A percentile compares a stretch with the other conserved stretches of the same genome.
Evolutionary conservation across 2,797 vertebrate genomes (phyloP).

Genomic region (Rhabdophis nuchalis): DNA sequence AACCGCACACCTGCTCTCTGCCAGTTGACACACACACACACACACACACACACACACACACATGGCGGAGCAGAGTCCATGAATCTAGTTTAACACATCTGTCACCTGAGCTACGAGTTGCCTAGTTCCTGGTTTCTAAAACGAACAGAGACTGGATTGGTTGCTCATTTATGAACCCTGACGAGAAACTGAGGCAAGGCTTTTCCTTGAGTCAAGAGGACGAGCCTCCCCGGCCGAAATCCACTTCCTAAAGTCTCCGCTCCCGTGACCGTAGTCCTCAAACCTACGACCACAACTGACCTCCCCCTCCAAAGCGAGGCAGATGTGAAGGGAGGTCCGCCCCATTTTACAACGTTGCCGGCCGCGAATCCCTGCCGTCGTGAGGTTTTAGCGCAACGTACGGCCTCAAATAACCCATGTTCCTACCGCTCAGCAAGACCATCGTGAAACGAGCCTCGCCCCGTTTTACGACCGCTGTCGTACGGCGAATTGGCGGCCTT

Average conservation of each 20-base stretch:
- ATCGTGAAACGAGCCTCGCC: background rate
- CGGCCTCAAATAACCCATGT: fast-evolving
- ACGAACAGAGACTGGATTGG: background rate
- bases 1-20: background rate
- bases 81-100: background rate
- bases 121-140: background rate
- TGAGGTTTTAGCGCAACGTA: too few species aligned
- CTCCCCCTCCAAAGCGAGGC: background rate
- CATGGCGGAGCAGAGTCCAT: background rate
- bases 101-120: background rate
- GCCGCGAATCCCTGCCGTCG: fast-evolving
- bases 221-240: background rate
- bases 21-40: background rate
- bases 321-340: background rate
- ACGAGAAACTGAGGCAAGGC: background rate
- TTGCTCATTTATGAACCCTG: background rate
- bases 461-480: too few species aligned
- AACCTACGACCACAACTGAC: too few species aligned
- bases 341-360: background rate
- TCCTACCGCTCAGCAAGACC: too few species aligned
- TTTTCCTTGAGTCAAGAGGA: background rate
- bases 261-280: background rate
- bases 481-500: background rate
- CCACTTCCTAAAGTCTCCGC: background rate
- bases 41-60: too few species aligned